A percentile compares a stretch with the other conserved stretches of the same genome.
Evolutionary conservation across 2,888 invertebrate genomes (phyloP).

Genomic region (Chironomus tentans): DNA sequence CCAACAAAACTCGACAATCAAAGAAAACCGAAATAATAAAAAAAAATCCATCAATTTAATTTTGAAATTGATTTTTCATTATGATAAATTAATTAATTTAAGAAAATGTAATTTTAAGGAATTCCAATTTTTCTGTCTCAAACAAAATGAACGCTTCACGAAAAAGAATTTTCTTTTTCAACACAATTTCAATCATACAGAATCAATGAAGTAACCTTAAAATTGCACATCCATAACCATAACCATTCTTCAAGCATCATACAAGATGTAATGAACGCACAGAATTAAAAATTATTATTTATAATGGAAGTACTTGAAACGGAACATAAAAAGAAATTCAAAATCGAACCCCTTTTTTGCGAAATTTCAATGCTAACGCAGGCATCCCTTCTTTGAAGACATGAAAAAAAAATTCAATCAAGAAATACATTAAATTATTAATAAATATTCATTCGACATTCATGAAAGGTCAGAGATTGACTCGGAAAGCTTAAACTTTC

Average conservation of each 20-base stretch:
- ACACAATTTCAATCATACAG: background rate
- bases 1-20: background rate
- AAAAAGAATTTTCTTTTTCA: background rate
- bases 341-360: background rate
- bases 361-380: background rate
- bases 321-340: background rate
- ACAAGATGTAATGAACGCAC: background rate
- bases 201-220: background rate
- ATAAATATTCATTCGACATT: conserved; percentile 14
- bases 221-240: background rate
- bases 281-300: background rate
- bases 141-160: background rate
- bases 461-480: conserved; percentile 1
- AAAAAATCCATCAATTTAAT: too few species aligned
- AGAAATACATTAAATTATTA: conserved; percentile 13
- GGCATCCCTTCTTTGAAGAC: background rate
- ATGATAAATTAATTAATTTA: background rate
- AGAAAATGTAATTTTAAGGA: background rate
- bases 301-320: background rate
- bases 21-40: background rate
- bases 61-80: conserved; percentile 12
- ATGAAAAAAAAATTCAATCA: background rate
- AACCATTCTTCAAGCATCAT: background rate
- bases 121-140: background rate
- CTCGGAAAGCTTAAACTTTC: too few species aligned